Evolutionary conservation across 1,140 invertebrate species (phyloP).

Genomic region (Tetragonula clypearis): DNA sequence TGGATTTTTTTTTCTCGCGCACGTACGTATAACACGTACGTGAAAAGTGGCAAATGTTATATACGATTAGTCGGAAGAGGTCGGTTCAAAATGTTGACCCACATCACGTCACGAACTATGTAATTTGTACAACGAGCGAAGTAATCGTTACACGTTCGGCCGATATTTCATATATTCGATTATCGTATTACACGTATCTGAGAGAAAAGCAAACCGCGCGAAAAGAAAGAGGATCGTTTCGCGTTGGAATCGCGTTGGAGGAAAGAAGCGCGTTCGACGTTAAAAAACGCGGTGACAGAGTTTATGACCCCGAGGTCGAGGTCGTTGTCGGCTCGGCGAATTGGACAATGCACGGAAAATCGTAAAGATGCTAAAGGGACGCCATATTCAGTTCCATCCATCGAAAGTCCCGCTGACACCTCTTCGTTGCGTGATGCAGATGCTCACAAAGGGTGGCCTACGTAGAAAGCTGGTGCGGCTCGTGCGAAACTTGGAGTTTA

Average conservation of each 20-base stretch:
- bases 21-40: neutral
- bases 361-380: conserved; percentile 63
- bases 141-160: neutral
- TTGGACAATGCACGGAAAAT: conserved; percentile 60
- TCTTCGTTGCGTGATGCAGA: conserved; percentile 54
- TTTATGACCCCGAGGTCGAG: conserved; percentile 64
- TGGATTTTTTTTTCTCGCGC: neutral
- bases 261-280: neutral
- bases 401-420: conserved; percentile 61
- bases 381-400: conserved; percentile 47
- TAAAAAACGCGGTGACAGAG: conserved; percentile 52
- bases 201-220: neutral
- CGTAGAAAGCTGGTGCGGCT: conserved; percentile 23
- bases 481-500: conserved; percentile 60
- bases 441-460: conserved; percentile 56
- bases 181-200: neutral
- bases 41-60: neutral
- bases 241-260: conserved; percentile 27
- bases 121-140: neutral
- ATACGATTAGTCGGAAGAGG: neutral
- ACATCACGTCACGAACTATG: neutral
- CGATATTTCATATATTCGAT: neutral
- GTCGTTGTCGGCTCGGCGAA: conserved; percentile 57
- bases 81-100: neutral
- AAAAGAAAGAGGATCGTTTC: conserved; percentile 5